These are phyloP conservation scores for Phrynosoma platyrhinos DNA, from an alignment of 2,113 vertebrate species.

Conservation along the genomic window DNA sequence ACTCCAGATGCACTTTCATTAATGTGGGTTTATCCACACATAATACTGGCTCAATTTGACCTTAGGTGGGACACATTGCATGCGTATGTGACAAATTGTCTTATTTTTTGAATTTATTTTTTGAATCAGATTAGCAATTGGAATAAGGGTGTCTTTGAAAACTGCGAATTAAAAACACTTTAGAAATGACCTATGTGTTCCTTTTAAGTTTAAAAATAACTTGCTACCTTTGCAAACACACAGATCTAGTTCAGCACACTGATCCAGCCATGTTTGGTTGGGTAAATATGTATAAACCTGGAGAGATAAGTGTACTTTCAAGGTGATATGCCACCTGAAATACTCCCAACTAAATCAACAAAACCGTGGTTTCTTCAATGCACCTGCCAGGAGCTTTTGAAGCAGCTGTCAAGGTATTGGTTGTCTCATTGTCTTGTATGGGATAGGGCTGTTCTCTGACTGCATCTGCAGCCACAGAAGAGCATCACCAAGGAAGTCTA, in stretches of 20 bases:
- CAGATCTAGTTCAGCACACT: conserved; percentile 20
- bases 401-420: background rate
- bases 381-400: background rate
- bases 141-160: too few species aligned
- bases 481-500: background rate
- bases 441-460: background rate
- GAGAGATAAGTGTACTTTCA: background rate
- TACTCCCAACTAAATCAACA: background rate
- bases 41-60: background rate
- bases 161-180: too few species aligned
- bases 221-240: conserved; percentile 7
- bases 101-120: background rate
- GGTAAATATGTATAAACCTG: background rate
- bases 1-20: background rate
- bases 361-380: background rate
- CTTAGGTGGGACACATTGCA: background rate
- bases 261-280: conserved; percentile 14
- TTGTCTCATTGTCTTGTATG: background rate
- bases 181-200: too few species aligned
- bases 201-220: fast-evolving
- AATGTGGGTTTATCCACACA: background rate
- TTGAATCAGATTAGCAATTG: background rate
- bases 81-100: background rate
- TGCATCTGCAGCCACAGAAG: background rate
- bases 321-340: background rate